phyloP scores from a whole-genome alignment of 2,113 vertebrate species.

The Pomatorhinus ruficollis region DNA sequence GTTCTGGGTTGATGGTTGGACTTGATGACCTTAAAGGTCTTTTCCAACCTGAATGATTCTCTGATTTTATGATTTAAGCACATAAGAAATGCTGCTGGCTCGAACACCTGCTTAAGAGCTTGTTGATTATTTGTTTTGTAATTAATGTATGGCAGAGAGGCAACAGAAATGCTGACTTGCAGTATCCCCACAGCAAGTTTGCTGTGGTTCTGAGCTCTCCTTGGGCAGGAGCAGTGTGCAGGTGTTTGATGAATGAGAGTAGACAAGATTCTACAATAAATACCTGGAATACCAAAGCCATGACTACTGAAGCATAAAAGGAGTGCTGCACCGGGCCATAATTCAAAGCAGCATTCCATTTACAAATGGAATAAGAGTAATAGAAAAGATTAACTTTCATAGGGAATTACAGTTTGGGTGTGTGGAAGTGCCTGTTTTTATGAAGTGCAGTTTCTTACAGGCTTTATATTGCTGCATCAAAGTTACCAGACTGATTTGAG shows the following conservation, averaged over 20 bases:
- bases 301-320: conserved; percentile 28
- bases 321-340: not conserved
- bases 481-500: not conserved
- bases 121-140: not conserved
- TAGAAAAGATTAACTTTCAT: conserved; percentile 18
- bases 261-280: conserved; percentile 37
- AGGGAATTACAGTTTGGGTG: conserved; percentile 29
- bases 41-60: not conserved
- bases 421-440: conserved; percentile 23
- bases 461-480: not conserved
- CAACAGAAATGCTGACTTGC: not conserved
- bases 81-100: not conserved
- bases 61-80: not conserved
- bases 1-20: not conserved
- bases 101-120: not conserved
- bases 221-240: not conserved
- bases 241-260: conserved; percentile 42
- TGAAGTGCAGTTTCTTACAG: not conserved
- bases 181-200: not conserved
- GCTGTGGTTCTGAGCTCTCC: not conserved
- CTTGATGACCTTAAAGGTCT: not conserved
- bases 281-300: conserved; percentile 25
- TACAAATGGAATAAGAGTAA: conserved; percentile 19
- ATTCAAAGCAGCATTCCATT: conserved; percentile 43
- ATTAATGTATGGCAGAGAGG: not conserved